A percentile compares a stretch with the other conserved stretches of the same genome.
phyloP scores from a whole-genome alignment of 2,797 vertebrate genomes.

The Cuculus canorus region DNA sequence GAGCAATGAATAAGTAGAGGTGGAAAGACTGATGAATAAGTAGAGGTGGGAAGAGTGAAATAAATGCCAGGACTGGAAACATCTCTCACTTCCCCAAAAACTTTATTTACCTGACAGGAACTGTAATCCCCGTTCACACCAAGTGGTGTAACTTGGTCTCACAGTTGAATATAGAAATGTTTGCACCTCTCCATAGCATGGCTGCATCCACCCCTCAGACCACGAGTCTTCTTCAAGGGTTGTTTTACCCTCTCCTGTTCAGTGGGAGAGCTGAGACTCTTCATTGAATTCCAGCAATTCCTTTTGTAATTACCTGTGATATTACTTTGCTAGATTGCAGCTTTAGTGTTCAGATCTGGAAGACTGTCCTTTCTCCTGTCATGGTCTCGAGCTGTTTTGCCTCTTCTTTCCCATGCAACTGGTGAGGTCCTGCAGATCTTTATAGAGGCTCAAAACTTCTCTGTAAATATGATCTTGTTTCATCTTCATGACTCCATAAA shows the following conservation, averaged over 20 bases:
- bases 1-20: background rate
- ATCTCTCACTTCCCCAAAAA: background rate
- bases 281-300: background rate
- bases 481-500: background rate
- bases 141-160: accelerated
- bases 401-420: background rate
- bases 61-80: background rate
- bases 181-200: background rate
- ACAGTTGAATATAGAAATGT: background rate
- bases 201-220: background rate
- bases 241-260: background rate
- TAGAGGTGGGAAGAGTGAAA: background rate
- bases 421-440: background rate
- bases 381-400: background rate
- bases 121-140: background rate
- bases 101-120: background rate
- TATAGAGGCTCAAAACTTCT: background rate
- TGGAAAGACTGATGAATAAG: background rate
- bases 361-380: background rate
- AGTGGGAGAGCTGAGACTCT: background rate
- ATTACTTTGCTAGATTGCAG: background rate
- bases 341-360: background rate
- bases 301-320: background rate
- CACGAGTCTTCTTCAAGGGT: background rate
- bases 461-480: background rate